These are phyloP conservation scores for Gallirallus australis DNA, from an alignment of 2,797 vertebrate genomes.

Conservation along the genomic window DNA sequence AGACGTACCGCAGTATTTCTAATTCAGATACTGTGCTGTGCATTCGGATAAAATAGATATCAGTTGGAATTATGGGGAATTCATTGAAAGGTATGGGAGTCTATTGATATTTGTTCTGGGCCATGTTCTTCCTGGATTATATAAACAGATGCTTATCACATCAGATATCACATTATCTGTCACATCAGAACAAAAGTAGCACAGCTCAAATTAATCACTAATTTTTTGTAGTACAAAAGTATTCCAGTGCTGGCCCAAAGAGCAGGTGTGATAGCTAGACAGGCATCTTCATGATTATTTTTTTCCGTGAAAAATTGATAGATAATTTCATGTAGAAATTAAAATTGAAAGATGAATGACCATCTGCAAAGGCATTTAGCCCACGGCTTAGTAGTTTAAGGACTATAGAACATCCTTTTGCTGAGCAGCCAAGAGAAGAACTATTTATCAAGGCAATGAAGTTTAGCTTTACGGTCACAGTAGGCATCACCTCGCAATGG, in stretches of 20 bases:
- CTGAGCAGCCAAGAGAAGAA: neutral
- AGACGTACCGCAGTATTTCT: neutral
- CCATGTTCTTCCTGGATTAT: neutral
- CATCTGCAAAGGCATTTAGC: slow-evolving; percentile 5
- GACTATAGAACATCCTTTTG: neutral
- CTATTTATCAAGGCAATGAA: slow-evolving; percentile 46
- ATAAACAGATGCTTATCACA: neutral
- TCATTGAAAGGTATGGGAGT: neutral
- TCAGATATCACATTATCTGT: no score
- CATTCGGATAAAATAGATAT: neutral
- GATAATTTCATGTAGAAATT: slow-evolving; percentile 52
- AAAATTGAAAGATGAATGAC: slow-evolving; percentile 10
- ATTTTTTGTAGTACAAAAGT: neutral
- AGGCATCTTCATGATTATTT: neutral
- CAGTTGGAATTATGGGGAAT: neutral
- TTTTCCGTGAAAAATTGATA: neutral
- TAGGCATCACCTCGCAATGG: neutral
- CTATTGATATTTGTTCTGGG: neutral
- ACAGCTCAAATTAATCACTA: neutral
- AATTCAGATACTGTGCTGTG: neutral
- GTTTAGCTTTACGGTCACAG: slow-evolving; percentile 45
- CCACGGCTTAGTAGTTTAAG: slow-evolving; percentile 36
- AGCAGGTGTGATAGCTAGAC: neutral
- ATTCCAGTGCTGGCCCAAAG: neutral
- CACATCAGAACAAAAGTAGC: neutral